Evolutionary conservation across 1,140 invertebrate genomes (phyloP), one percentile per base, ranked within the genome.

Genomic region (Asobara japonica): DNA sequence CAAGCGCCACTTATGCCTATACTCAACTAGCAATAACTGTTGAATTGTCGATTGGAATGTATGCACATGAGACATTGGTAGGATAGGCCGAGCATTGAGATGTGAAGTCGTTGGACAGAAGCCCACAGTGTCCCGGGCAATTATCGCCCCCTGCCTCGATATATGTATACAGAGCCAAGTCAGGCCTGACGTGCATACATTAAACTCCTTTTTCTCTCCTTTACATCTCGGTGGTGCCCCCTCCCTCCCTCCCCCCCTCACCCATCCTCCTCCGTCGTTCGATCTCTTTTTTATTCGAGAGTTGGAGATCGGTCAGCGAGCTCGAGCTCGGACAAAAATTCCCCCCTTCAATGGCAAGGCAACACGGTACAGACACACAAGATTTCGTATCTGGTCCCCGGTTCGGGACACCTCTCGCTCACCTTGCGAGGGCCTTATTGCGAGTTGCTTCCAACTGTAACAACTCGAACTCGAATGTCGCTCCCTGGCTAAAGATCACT

Each of bases 81-180:
- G 60, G 31, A 31, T 62, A 16, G 13, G 25, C 11, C 27, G 22
- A 31, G 78, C 79, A 84, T 84, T 85, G 82, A 84, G 81, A 85
- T 79, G 80, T 82, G 81, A 83, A 75, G 74, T 78, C 73, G 76
- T 81, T 79, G 75, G 78, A 77, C 76, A 78, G 71, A 69, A 73
- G 68, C 74, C 79, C 79, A 76, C 80, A 81, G 79, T 80, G 77
- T 81, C 80, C 83, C 78, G 80, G 83, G 82, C 83, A 84, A 86
- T 84, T 86, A 86, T 86, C 84, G 82, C 81, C 80, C 41, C 51
- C 51, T 56, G 20, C 20, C 25, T 20, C 18, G 51, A 56, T 51
- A 51, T 51, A n/a, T n/a, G n/a, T n/a, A 51, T 51, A 51, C n/a
- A 51, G 36, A 16, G 0, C 20, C 16, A 27, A 56, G 51, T 56